A percentile compares a stretch with the other conserved stretches of the same genome.
phyloP scores from a whole-genome alignment of 2,888 invertebrate species.

The Psylliodes chrysocephalus region DNA sequence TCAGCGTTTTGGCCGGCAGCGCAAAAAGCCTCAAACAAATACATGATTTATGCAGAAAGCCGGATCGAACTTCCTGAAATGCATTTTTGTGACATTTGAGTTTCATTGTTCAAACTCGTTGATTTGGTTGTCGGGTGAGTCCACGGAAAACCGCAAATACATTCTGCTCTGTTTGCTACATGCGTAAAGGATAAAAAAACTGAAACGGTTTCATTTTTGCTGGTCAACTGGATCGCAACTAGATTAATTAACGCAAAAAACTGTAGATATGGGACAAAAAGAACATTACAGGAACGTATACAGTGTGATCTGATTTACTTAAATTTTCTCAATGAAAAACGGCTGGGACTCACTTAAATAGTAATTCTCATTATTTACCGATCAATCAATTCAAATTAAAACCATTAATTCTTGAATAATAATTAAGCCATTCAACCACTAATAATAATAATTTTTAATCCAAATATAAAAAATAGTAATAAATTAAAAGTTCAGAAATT shows the following conservation, averaged over 20 bases:
- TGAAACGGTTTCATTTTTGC: background rate
- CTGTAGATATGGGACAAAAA: too few species aligned
- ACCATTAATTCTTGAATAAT: too few species aligned
- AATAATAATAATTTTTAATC: too few species aligned
- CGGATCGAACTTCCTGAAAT: slow-evolving; percentile 32
- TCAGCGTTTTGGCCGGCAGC: slow-evolving; percentile 1
- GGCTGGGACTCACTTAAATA: too few species aligned
- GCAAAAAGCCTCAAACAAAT: slow-evolving; percentile 27
- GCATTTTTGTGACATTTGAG: slow-evolving; percentile 37
- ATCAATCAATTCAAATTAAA: too few species aligned
- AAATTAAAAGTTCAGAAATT: too few species aligned
- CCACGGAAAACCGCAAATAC: slow-evolving; percentile 17
- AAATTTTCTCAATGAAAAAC: too few species aligned
- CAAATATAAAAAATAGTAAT: too few species aligned
- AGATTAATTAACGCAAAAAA: background rate
- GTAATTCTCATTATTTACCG: too few species aligned
- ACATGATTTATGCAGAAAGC: slow-evolving; percentile 30
- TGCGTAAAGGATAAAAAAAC: background rate
- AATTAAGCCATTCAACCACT: too few species aligned
- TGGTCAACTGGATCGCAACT: background rate
- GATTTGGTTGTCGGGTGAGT: slow-evolving; percentile 1
- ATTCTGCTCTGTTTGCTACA: slow-evolving; percentile 8
- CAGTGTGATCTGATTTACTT: too few species aligned
- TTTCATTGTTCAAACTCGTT: slow-evolving; percentile 33
- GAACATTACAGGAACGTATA: too few species aligned